Conservation (phyloP, 2,888 invertebrate species). For the Tenthredo notha region DNA sequence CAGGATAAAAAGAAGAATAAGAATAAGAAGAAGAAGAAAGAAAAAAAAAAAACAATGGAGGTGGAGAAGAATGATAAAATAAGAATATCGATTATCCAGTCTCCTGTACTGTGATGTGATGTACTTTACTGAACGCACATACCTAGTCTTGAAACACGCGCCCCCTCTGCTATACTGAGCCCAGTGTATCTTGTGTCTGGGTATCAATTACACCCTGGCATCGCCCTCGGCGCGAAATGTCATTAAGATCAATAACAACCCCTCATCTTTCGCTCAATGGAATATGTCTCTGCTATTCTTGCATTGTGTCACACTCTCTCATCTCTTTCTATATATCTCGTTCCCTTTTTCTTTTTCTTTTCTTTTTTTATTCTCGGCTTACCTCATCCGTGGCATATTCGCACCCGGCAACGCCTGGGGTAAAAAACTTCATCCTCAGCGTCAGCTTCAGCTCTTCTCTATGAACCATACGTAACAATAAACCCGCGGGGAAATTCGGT, state of each 20-base stretch:
- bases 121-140: no score
- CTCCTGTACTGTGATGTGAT: not conserved
- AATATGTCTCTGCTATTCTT: constrained; percentile 26
- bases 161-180: not conserved
- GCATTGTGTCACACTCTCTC: constrained; percentile 24
- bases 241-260: constrained; percentile 75
- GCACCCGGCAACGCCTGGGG: constrained; percentile 14
- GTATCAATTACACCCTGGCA: constrained; percentile 73
- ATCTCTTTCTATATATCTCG: not conserved
- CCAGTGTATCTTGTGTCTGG: constrained; percentile 61
- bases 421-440: not conserved
- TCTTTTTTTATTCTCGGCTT: not conserved
- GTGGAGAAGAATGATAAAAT: not conserved
- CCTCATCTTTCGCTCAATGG: constrained; percentile 48
- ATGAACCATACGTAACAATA: constrained; percentile 18
- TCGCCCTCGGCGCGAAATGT: constrained; percentile 74
- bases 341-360: no score
- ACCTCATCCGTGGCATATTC: constrained; percentile 7
- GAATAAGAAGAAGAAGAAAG: no score
- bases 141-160: not conserved
- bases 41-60: no score
- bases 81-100: constrained; percentile 42
- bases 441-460: not conserved
- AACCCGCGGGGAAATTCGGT: not conserved
- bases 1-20: constrained; percentile 13